These are phyloP conservation scores for Centropyge bicolor DNA, from an alignment of 2,797 vertebrate genomes.

Conservation along the genomic window DNA sequence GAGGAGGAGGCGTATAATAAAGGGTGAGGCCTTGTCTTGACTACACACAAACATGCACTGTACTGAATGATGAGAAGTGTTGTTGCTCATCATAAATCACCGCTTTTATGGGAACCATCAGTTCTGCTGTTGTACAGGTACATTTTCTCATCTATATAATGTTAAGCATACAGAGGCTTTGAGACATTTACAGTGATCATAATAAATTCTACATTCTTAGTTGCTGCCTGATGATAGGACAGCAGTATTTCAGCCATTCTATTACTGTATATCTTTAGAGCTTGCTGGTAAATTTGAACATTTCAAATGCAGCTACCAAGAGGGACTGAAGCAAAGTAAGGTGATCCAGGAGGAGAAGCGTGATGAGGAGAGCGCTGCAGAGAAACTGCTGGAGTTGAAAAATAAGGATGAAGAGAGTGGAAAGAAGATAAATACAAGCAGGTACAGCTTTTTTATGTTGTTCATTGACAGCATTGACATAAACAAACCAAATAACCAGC, in stretches of 20 bases:
- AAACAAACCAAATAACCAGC: neutral
- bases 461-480: neutral
- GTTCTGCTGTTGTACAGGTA: slow-evolving; percentile 8
- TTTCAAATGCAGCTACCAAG: slow-evolving; percentile 79
- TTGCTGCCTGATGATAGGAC: neutral
- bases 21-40: slow-evolving; percentile 77
- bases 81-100: slow-evolving; percentile 34
- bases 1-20: slow-evolving; percentile 95
- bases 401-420: slow-evolving; percentile 80
- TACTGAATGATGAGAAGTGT: slow-evolving; percentile 4
- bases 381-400: slow-evolving; percentile 72
- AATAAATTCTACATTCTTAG: neutral
- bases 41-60: slow-evolving; percentile 9
- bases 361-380: slow-evolving; percentile 75
- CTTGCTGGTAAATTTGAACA: slow-evolving; percentile 28
- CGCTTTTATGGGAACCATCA: neutral
- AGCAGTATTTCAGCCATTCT: neutral
- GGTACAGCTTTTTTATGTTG: slow-evolving; percentile 62
- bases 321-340: slow-evolving; percentile 85
- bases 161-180: neutral
- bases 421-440: slow-evolving; percentile 77
- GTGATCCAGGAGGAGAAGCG: slow-evolving; percentile 78
- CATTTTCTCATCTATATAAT: neutral
- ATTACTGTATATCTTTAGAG: neutral
- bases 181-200: neutral